These are phyloP conservation scores for Drosophila setosimentum DNA, from an alignment of 2,888 invertebrate genomes.

Conservation along the genomic window DNA sequence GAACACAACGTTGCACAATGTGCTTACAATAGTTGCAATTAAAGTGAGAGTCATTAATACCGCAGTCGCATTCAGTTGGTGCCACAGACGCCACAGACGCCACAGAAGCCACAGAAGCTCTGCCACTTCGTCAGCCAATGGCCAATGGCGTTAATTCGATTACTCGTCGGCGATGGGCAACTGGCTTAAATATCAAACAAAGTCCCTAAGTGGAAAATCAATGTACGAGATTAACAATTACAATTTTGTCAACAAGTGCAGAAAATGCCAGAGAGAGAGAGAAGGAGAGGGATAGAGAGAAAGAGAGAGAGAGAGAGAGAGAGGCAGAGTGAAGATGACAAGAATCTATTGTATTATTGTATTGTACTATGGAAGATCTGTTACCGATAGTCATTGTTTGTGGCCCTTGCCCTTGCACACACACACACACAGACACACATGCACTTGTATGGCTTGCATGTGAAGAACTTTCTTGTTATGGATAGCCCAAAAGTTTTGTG, in stretches of 20 bases:
- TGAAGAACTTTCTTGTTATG: conserved; percentile 27
- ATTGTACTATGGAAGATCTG: conserved; percentile 39
- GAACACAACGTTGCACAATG: conserved; percentile 65
- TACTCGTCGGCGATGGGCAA: conserved; percentile 22
- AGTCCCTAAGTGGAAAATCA: conserved; percentile 59
- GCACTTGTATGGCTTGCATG: conserved; percentile 7
- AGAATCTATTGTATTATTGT: conserved; percentile 41
- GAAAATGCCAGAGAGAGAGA: neutral
- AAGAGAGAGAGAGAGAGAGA: neutral
- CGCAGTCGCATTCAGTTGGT: neutral
- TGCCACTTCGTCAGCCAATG: conserved; percentile 41
- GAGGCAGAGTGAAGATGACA: neutral
- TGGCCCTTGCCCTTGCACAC: conserved; percentile 26
- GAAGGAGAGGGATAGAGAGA: neutral
- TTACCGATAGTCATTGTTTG: conserved; percentile 74
- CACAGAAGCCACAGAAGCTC: neutral
- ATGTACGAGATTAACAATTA: conserved; percentile 74
- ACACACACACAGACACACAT: conserved; percentile 2
- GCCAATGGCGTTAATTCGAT: conserved; percentile 46
- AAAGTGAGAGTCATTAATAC: conserved; percentile 25
- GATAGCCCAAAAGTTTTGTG: conserved; percentile 22
- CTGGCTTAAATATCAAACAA: conserved; percentile 47
- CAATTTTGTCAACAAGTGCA: conserved; percentile 60
- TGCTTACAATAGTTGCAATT: conserved; percentile 48
- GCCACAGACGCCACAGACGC: neutral